Evolutionary conservation across 2,797 vertebrate species (phyloP).

Genomic region (Artibeus lituratus): DNA sequence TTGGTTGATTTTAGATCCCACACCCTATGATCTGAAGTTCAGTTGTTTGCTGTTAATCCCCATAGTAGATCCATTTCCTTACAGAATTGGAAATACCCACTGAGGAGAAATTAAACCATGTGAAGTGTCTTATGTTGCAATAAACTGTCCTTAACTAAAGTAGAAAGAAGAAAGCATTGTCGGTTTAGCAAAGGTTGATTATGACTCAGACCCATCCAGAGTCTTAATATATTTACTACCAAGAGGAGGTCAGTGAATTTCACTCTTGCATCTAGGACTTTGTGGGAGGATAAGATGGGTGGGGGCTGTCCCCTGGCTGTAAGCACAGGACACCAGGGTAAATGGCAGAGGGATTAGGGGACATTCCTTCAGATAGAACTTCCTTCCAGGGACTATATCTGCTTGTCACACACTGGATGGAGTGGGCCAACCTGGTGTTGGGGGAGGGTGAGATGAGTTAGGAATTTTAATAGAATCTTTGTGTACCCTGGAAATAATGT

Average conservation of each 20-base stretch:
- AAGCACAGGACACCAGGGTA: neutral
- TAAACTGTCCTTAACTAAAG: neutral
- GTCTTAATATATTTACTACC: neutral
- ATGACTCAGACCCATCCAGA: neutral
- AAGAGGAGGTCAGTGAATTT: neutral
- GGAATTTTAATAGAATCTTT: neutral
- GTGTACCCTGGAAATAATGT: neutral
- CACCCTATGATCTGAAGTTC: neutral
- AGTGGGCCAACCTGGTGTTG: neutral
- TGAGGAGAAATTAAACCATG: neutral
- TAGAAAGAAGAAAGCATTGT: neutral
- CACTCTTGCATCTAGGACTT: neutral
- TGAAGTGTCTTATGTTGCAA: neutral
- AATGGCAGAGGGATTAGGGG: neutral
- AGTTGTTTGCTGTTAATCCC: neutral
- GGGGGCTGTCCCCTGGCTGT: neutral
- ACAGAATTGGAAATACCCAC: neutral
- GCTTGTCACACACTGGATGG: neutral
- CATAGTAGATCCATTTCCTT: neutral
- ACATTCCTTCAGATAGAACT: neutral
- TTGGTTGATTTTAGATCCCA: neutral
- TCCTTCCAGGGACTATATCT: neutral
- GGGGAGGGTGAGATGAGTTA: neutral
- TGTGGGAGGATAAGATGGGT: fast-evolving
- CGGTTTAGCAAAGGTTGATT: neutral